A percentile compares a stretch with the other conserved stretches of the same genome.
These are phyloP conservation scores for Pardosa pseudoannulata DNA, from an alignment of 2,888 invertebrate species.

Conservation along the genomic window DNA sequence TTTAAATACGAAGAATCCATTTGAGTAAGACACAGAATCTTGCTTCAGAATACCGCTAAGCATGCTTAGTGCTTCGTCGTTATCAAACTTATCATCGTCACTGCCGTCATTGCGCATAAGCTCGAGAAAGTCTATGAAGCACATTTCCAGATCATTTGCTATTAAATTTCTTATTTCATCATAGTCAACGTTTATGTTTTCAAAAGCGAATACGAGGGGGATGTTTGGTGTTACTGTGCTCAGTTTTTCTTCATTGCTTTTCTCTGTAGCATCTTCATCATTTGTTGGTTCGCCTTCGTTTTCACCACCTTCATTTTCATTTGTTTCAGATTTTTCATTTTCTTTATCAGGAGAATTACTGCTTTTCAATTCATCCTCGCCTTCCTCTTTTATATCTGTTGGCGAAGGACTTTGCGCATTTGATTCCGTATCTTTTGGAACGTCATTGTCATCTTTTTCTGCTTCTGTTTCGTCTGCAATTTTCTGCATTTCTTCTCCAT, in stretches of 20 bases:
- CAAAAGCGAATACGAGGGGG: slow-evolving; percentile 47
- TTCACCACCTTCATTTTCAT: background rate
- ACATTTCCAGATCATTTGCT: slow-evolving; percentile 52
- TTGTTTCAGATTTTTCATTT: background rate
- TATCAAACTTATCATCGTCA: slow-evolving; percentile 11
- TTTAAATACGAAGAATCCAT: slow-evolving; percentile 49
- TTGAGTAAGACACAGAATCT: slow-evolving; percentile 58
- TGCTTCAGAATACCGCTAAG: slow-evolving; percentile 35
- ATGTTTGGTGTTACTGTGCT: background rate
- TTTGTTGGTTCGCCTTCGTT: background rate
- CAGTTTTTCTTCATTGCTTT: background rate
- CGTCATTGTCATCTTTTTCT: background rate
- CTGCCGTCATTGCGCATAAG: slow-evolving; percentile 38
- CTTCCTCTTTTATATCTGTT: background rate
- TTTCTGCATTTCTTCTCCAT: too few relatives aligned
- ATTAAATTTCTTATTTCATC: slow-evolving; percentile 45
- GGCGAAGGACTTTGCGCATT: too few relatives aligned
- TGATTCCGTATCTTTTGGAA: background rate
- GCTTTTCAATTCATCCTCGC: background rate
- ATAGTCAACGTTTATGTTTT: slow-evolving; percentile 38
- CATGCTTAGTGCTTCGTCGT: slow-evolving; percentile 25
- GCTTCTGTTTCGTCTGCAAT: background rate
- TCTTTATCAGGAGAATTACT: background rate
- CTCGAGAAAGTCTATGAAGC: slow-evolving; percentile 53
- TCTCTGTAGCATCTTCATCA: background rate